Conservation (phyloP, 2,113 vertebrate species). For the Paradisaea rubra region DNA sequence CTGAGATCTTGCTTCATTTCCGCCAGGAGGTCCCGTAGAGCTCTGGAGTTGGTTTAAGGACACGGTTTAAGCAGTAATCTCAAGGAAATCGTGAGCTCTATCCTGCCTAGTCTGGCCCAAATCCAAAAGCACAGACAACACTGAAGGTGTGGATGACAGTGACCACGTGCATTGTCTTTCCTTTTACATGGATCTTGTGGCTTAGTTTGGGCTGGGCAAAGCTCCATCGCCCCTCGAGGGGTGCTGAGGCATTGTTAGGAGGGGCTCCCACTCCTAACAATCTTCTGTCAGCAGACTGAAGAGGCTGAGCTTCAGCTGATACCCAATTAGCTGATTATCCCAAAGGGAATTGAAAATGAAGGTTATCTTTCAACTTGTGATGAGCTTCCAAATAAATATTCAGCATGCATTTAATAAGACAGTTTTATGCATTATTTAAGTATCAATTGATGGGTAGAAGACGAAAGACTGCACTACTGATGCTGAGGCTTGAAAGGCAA, state of each 20-base stretch:
- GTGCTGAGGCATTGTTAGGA: neutral
- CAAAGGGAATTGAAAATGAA: slow-evolving; percentile 71
- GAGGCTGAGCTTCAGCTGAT: slow-evolving; percentile 42
- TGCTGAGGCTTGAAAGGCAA: slow-evolving; percentile 35
- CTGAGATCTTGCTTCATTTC: neutral
- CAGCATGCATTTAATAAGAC: slow-evolving; percentile 65
- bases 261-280: neutral
- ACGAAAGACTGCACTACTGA: neutral
- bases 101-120: neutral
- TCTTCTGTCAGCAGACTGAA: neutral
- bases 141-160: neutral
- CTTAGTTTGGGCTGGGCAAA: neutral
- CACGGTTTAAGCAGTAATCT: neutral
- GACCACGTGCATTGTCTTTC: neutral
- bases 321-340: slow-evolving; percentile 68
- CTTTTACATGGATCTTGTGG: neutral
- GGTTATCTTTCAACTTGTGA: slow-evolving; percentile 65
- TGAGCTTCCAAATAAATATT: slow-evolving; percentile 68
- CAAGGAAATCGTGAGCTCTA: neutral
- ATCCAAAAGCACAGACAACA: neutral
- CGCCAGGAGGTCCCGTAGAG: neutral
- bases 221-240: neutral
- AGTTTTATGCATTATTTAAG: slow-evolving; percentile 69
- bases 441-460: slow-evolving; percentile 49
- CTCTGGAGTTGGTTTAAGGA: neutral